A percentile compares a stretch with the other conserved stretches of the same genome.
phyloP scores from a whole-genome alignment of 2,113 vertebrate genomes.

The Neolamprologus longior region DNA sequence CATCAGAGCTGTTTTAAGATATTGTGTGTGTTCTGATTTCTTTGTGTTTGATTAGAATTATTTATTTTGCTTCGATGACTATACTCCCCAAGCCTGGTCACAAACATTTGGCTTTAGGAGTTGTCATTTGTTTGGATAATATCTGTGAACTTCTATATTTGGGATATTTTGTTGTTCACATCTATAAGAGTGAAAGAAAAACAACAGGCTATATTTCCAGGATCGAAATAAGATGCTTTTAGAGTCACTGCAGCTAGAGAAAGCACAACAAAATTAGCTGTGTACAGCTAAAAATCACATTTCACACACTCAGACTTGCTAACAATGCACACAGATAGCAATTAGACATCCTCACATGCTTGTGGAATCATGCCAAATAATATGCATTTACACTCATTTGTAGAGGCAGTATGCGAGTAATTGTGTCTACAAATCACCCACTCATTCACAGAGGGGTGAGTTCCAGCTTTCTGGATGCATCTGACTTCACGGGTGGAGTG shows the following conservation, averaged over 20 bases:
- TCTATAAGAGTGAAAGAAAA: not conserved
- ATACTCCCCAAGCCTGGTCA: not conserved
- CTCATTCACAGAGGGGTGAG: not conserved
- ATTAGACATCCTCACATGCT: not conserved
- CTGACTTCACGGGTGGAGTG: not conserved
- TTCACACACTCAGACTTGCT: not conserved
- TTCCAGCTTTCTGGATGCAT: not conserved
- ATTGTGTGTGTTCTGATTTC: not conserved
- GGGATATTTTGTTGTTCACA: not conserved
- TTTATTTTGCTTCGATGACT: not conserved
- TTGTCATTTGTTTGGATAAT: not conserved
- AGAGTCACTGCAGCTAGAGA: not conserved
- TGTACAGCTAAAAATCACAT: not conserved
- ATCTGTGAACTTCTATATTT: not conserved
- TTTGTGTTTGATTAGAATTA: not conserved
- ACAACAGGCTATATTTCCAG: not conserved
- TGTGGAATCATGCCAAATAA: not conserved
- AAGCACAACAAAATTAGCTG: not conserved
- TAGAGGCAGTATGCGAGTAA: not conserved
- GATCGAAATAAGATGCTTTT: not conserved
- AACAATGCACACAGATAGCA: not conserved
- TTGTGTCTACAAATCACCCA: not conserved
- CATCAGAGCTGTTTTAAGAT: not conserved
- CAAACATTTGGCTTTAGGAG: not conserved
- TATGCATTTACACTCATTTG: not conserved